A percentile compares a stretch with the other conserved stretches of the same genome.
Evolutionary conservation across 1,140 invertebrate genomes (phyloP).

Genomic region (Antheraea pernyi): DNA sequence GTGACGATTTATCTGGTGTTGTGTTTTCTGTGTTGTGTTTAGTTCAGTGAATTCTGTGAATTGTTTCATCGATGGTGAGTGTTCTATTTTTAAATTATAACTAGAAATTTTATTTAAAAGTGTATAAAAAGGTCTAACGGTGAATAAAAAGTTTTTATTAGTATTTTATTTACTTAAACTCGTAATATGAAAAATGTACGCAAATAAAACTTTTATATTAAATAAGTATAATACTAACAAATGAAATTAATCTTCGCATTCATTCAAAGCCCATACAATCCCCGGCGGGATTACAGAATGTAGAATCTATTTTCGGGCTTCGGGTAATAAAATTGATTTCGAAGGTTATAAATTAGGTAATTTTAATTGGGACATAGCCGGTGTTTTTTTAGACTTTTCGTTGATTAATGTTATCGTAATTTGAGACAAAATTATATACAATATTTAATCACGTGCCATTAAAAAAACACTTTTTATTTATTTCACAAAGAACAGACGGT

Average conservation of each 20-base stretch:
- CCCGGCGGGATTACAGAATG: constrained; percentile 14
- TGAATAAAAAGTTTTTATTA: not conserved
- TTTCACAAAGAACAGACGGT: too few species aligned
- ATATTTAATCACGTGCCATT: too few species aligned
- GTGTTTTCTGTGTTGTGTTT: constrained; percentile 22
- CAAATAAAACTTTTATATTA: not conserved
- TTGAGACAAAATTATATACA: too few species aligned
- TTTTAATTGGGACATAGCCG: not conserved
- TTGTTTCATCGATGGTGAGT: constrained; percentile 8
- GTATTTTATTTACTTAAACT: too few species aligned
- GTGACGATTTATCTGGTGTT: constrained; percentile 18
- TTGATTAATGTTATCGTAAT: too few species aligned
- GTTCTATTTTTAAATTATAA: not conserved
- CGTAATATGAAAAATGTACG: too few species aligned
- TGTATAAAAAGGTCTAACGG: too few species aligned
- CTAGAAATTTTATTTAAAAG: not conserved
- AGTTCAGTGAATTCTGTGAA: constrained; percentile 18
- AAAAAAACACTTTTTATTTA: too few species aligned
- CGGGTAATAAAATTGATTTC: constrained; percentile 21
- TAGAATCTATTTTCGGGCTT: constrained; percentile 1
- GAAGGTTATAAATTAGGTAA: not conserved
- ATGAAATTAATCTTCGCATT: constrained; percentile 13
- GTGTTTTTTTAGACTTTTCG: not conserved
- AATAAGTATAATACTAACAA: not conserved
- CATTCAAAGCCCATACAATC: constrained; percentile 14